Evolutionary conservation across 2,888 invertebrate genomes (phyloP), one percentile per base, ranked within the genome.

Genomic region (Scaptomyza parva): DNA sequence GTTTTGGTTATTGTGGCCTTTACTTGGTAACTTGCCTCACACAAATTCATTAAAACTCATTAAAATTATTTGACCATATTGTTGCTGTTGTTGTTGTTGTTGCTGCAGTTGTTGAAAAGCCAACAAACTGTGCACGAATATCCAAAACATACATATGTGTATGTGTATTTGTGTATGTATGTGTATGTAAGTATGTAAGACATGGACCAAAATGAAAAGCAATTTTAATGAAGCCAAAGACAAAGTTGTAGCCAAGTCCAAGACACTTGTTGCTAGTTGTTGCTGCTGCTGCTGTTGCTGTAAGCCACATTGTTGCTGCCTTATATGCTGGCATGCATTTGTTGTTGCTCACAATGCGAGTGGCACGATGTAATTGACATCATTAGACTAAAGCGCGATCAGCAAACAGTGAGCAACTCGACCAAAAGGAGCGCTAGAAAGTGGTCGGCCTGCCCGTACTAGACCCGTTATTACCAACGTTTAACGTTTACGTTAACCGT

Each of bases 361-460:
- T 84, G 84, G 84, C 78, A 86, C 86, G 78, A 88, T 88, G 87
- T 88, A 88, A 84, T 84, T 84, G 88, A 87, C 88, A 88, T 86
- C 86, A 83, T 83, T 83, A 88, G 86, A 88, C 81, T 86, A 86
- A 82, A 81, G 80, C 85, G 82, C 87, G 66, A 80, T 70, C 86
- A 77, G 71, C 53, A 35, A 54, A 18, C 74, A 60, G 47, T 61
- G 47, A 40, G 40, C 61, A 54, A 39, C 12, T 47, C 61, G 41
- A 33, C 76, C 68, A 78, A 70, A 77, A 81, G 78, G 76, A 78
- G 77, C 77, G 26, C 85, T 86, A 86, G 87, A 81, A 81, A 81
- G 87, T 86, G 80, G 82, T 64, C 58, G 8, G 33, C 37, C 37
- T 37, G 17, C 37, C 37, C 37, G 37, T 17, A 28, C 6, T 28